Base-by-base conservation (phyloP, 2,113 vertebrate genomes). In the Rana temporaria region DNA sequence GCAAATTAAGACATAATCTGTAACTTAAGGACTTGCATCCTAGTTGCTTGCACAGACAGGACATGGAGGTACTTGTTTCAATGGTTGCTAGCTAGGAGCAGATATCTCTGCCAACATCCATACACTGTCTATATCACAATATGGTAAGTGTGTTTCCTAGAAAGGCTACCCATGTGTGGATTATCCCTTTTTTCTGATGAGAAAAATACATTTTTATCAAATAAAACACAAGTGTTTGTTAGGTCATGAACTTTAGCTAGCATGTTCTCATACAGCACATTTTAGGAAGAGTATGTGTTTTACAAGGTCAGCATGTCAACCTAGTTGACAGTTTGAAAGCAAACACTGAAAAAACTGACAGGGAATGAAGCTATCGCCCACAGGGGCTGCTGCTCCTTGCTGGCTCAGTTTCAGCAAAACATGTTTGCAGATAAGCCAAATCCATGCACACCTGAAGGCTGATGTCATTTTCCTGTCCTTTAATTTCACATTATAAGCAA, bases 391-490 rank as follows among this genome's bases (percentile, higher is more conserved):
- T 76, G 63, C 63, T 83, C 71, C 71, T 64, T 65, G 38, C 48
- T 83, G 81, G 81, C 71, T 83, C 15, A n/a, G 30, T 15, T 48
- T 57, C 81, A 83, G 68, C 32, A 83, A 68, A 66, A 83, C 71
- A 76, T 83, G 81, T 83, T 82, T 32, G 42, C n/a, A 74, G 56
- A 68, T 38, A 59, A 60, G 72, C 53, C 55, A 68, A 72, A 42
- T 68, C 48, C 18, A 19, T 76, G 72, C 72, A 76, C 72, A 83
- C 81, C 81, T 83, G 81, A 83, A 83, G 55, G 17, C 65, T 83
- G 71, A 83, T 68, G 63, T 83, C 71, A 83, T 83, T 24, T 38
- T 57, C 32, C 55, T 42, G 30, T 60, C 15, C 81, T 74, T 67
- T 55, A 76, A 68, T 67, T 59, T 59, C 62, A 66, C 20, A 7